Percentiles rank a stretch among this genome's conserved stretches.
Evolutionary conservation across 2,113 vertebrate genomes (phyloP).

Genomic region (Pithys albifrons): DNA sequence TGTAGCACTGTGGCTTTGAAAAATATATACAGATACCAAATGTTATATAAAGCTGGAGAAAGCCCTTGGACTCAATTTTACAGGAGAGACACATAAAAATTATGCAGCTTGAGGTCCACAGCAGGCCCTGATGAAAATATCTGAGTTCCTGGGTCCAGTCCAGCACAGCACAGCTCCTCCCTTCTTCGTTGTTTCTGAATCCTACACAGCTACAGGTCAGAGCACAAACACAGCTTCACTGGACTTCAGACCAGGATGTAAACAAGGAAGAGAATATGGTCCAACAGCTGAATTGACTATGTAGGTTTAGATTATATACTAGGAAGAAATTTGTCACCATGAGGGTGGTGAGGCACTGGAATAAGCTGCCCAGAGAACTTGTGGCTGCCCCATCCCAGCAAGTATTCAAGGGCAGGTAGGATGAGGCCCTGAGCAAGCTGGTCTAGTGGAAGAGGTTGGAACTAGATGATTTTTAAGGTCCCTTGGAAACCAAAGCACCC

Average conservation of each 20-base stretch:
- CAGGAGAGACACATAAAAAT: background rate
- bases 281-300: background rate
- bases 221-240: background rate
- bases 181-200: fast-evolving
- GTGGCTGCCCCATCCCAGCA: background rate
- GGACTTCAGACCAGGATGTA: background rate
- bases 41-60: background rate
- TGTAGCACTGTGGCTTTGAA: background rate
- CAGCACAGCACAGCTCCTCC: too few species aligned
- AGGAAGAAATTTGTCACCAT: background rate
- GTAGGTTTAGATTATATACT: background rate
- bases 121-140: background rate
- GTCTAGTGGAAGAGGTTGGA: background rate
- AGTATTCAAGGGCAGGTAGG: background rate
- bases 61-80: background rate
- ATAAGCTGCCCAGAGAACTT: background rate
- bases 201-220: background rate
- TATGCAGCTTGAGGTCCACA: background rate
- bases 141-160: background rate
- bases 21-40: background rate
- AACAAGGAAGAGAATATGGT: background rate
- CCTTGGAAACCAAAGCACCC: background rate
- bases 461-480: background rate
- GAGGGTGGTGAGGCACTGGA: background rate
- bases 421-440: background rate